Percentiles rank a stretch among this genome's conserved stretches.
phyloP scores from a whole-genome alignment of 2,113 vertebrate species.

The Pogona vitticeps region DNA sequence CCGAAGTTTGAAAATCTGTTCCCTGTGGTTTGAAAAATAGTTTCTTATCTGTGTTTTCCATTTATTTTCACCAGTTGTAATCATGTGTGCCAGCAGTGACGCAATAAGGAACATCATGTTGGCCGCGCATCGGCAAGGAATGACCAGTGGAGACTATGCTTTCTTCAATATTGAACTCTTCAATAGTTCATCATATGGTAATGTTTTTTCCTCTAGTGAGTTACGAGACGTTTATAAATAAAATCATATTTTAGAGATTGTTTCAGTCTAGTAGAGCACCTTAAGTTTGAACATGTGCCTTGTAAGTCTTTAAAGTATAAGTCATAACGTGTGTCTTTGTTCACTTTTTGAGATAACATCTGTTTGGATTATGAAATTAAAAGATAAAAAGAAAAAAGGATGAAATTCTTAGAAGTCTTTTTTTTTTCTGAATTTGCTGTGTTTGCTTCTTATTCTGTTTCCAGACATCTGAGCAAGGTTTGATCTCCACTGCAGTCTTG shows the following conservation, averaged over 20 bases:
- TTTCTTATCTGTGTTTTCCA: conserved; percentile 60
- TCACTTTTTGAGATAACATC: not conserved
- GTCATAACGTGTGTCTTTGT: not conserved
- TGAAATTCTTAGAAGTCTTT: not conserved
- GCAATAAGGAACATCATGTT: conserved; percentile 92
- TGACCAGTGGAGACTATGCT: conserved; percentile 88
- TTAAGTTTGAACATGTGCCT: not conserved
- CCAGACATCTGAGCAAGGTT: not conserved
- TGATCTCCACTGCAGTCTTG: not conserved
- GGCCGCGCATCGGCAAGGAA: conserved; percentile 84
- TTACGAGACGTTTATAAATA: conserved; percentile 47
- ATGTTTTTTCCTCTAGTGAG: conserved; percentile 40
- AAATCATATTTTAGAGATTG: conserved; percentile 44
- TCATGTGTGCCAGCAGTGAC: conserved; percentile 92
- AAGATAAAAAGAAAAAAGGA: accelerated
- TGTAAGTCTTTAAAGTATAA: not conserved
- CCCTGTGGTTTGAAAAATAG: conserved; percentile 45
- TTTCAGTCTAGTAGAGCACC: not conserved
- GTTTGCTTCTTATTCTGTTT: not conserved
- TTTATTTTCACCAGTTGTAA: conserved; percentile 84
- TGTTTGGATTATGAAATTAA: not conserved
- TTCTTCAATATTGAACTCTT: conserved; percentile 99
- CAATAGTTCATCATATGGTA: conserved; percentile 95
- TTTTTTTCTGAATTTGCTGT: not conserved
- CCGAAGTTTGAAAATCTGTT: conserved; percentile 53